A percentile compares a stretch with the other conserved stretches of the same genome.
Conservation (phyloP, 2,888 invertebrate genomes). For the Dioctria rufipes region DNA sequence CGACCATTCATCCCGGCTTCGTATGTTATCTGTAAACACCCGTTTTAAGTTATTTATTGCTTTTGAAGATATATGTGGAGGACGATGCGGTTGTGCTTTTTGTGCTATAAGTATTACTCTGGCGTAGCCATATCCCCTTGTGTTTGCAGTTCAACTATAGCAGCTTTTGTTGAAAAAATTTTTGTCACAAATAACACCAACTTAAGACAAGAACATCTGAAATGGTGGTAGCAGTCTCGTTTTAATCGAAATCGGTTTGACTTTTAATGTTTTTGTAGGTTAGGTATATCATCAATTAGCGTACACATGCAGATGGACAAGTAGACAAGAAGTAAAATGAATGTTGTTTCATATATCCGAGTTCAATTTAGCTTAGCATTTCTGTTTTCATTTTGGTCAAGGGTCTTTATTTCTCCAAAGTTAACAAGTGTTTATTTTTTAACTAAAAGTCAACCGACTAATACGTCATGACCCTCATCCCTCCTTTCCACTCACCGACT, state of each 20-base stretch:
- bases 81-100: constrained; percentile 2
- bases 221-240: background rate
- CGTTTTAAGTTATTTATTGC: constrained; percentile 50
- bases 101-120: background rate
- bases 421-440: background rate
- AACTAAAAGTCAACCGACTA: background rate
- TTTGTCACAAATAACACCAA: background rate
- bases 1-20: constrained; percentile 50
- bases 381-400: constrained; percentile 3
- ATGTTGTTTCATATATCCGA: background rate
- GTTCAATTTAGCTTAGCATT: background rate
- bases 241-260: constrained; percentile 50
- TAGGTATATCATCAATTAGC: background rate
- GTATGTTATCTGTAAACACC: constrained; percentile 52
- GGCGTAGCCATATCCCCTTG: background rate
- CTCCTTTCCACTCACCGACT: too few relatives aligned
- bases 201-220: background rate
- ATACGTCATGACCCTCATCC: too few relatives aligned
- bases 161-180: constrained; percentile 4
- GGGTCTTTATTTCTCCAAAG: background rate
- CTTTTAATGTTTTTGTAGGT: constrained; percentile 24
- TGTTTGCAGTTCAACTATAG: background rate
- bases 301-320: background rate
- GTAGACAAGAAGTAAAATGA: background rate
- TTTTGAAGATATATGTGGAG: constrained; percentile 15